phyloP scores from a whole-genome alignment of 2,797 vertebrate genomes.

The Danio aesculapii region DNA sequence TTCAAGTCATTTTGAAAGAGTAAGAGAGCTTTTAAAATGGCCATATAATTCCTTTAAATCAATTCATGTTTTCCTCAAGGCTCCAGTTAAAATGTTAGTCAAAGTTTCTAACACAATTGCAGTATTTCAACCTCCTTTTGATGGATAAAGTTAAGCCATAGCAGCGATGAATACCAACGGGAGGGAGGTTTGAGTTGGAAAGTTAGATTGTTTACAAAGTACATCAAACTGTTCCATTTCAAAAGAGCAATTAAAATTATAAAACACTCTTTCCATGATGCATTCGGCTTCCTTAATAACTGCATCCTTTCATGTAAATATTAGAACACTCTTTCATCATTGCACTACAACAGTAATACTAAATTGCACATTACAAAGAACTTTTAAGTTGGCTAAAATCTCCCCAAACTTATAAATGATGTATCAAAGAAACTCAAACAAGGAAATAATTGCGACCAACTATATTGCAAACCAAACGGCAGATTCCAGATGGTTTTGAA shows the following conservation, averaged over 20 bases:
- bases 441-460: neutral
- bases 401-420: neutral
- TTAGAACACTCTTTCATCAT: neutral
- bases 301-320: conserved; percentile 1
- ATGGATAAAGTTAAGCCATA: neutral
- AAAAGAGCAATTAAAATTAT: neutral
- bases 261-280: neutral
- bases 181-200: neutral
- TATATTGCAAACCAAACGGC: neutral
- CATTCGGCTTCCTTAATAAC: neutral
- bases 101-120: neutral
- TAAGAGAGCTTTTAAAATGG: conserved; percentile 5
- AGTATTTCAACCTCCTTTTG: neutral
- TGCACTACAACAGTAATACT: neutral
- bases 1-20: conserved; percentile 12
- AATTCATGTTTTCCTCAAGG: conserved; percentile 16
- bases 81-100: conserved; percentile 8
- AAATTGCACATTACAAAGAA: neutral
- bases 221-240: neutral
- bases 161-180: neutral
- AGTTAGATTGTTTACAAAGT: neutral
- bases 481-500: neutral
- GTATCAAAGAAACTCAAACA: neutral
- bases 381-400: neutral
- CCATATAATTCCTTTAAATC: neutral